phyloP scores from a whole-genome alignment of 2,113 vertebrate genomes.

The Mormoops blainvillei region DNA sequence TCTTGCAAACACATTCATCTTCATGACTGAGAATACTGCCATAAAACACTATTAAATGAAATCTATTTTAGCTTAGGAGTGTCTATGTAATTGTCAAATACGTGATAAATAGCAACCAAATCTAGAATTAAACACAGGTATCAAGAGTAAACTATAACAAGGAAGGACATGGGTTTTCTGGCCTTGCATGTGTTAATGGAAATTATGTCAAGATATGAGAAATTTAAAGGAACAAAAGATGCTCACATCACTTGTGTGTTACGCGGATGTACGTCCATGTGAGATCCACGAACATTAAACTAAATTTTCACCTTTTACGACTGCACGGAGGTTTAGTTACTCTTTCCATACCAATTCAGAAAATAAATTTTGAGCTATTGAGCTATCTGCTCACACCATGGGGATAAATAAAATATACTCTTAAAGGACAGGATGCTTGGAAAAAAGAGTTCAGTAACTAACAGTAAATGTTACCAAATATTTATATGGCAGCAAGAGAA shows the following conservation, averaged over 20 bases:
- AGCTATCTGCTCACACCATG: not conserved
- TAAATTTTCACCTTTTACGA: not conserved
- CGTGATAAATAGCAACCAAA: not conserved
- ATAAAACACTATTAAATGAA: not conserved
- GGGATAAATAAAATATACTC: not conserved
- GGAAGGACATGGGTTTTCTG: not conserved
- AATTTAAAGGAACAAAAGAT: not conserved
- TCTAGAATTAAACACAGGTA: not conserved
- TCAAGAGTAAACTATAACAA: not conserved
- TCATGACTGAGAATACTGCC: not conserved
- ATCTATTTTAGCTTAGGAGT: not conserved
- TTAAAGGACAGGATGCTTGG: not conserved
- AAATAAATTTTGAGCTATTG: not conserved
- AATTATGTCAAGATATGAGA: not conserved
- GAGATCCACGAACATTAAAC: not conserved
- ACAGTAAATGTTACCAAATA: not conserved
- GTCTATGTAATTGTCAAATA: not conserved
- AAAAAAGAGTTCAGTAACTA: not conserved
- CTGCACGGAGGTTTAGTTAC: not conserved
- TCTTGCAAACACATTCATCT: not conserved
- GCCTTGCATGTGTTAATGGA: not conserved
- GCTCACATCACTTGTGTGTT: not conserved
- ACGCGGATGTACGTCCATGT: not conserved
- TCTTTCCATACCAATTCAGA: not conserved
- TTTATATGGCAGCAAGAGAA: not conserved